Base-by-base conservation (phyloP, 2,888 invertebrate species). In the Imbricaverruca yamaguchii region DNA sequence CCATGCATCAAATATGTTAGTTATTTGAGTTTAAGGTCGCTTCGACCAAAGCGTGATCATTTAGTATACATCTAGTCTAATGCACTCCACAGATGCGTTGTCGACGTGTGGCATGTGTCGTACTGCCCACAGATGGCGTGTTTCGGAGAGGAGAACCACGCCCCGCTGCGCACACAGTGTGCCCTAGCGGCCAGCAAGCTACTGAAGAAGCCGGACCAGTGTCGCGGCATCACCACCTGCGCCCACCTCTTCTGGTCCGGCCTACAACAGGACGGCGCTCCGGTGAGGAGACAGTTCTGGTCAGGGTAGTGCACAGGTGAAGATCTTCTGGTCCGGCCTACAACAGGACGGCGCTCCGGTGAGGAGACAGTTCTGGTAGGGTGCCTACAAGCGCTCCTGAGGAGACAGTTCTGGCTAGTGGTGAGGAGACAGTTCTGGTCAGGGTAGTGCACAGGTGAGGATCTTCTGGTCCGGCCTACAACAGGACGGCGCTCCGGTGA, bases 211-310 rank as follows among this genome's bases (percentile, higher is more conserved):
- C 97, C 98, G 0, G 99, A 99, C 89, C 99, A 99, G 87, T 97
- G 97, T 85, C 90, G 98, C 67, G 98, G 96, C 0, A 96, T 98
- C 0, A 94, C 95, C 0, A 91, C 94, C 0, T 97, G 97, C 87
- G 94, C 98, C 0, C 96, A 98, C 87, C 91, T 99, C 83, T 99
- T 98, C 89, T 99, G 99, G 99, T 96, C 96, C 84, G 95, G 94
- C 23, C 92, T 93, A 85, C 90, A 89, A 80, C 80, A 81, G 53
- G 79, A 80, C 78, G 82, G 80, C 56, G 78, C 81, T 77, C 81
- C 82, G 82, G 79, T 79, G 23, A 57, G 79, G 55, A 39, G 39
- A 39, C 39, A 39, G 39, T 39, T 39, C 39, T 39, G 39, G 39
- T 39, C 2, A 1, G 39, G 39, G 39, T 39, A 39, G 39, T 39